Evolutionary conservation across 2,797 vertebrate genomes (phyloP), one percentile per base, ranked within the genome.

Genomic region (Acrocephalus scirpaceus): DNA sequence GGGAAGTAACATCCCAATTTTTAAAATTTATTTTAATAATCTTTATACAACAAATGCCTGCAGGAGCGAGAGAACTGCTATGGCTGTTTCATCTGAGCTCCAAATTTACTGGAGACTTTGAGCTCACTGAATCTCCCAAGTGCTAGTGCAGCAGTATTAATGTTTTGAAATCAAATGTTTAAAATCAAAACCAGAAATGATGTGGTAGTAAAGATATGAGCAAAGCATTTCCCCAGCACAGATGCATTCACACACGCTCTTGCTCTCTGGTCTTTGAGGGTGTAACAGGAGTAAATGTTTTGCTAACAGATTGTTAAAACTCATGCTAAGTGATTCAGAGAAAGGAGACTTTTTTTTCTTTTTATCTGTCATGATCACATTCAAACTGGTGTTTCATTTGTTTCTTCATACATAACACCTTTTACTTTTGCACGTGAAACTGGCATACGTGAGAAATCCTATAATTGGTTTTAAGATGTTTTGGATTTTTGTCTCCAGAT

Each of bases 161-260:
- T 67, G 38, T 84, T 91, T 95, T 88, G 73, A 94, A 95, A 90
- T 90, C 47, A 93, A 79, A 84, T 66, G 38, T 61, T 92, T 69
- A 65, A 93, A 93, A 88, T 86, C 45, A 74, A 94, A 91, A 9
- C 27, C 34, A 69, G 50, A 88, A 92, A 50, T 61, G 27, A 71
- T 79, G n/a, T 67, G 66, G n/a, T 36, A 75, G 32, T 38, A 50
- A 48, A 75, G 60, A 85, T 50, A 61, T 0, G 16, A 90, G 80
- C 19, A 86, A 81, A 61, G 30, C 48, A 30, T 83, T 89, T 95
- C 60, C 48, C 29, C 34, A 47, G 38, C 58, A 65, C 16, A 58
- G 36, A 62, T 15, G 5, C 9, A 1, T 10, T 2, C n/a, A 6
- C 14, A 22, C 29, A 21, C 4, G 0, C 20, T 36, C 32, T 30